A percentile compares a stretch with the other conserved stretches of the same genome.
phyloP scores from a whole-genome alignment of 2,797 vertebrate species.

The Crocidura indochinensis region DNA sequence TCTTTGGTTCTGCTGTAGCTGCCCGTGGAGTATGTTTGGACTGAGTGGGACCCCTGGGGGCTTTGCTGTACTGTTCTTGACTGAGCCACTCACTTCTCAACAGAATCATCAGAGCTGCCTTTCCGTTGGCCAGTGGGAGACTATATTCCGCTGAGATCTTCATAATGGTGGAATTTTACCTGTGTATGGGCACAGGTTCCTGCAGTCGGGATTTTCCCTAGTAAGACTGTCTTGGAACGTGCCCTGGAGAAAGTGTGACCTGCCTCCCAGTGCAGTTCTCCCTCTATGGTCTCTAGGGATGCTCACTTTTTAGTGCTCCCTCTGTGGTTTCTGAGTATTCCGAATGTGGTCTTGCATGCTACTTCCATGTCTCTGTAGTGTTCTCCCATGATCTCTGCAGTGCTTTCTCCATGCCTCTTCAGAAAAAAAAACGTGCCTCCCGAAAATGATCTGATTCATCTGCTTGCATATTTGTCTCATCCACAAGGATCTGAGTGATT shows the following conservation, averaged over 20 bases:
- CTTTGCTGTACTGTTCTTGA: background rate
- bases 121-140: background rate
- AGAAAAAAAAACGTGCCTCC: background rate
- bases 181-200: background rate
- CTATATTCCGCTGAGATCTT: background rate
- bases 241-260: constrained; percentile 58
- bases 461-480: constrained; percentile 17
- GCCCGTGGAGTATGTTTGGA: background rate
- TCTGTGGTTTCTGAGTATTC: too few relatives aligned
- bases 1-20: background rate
- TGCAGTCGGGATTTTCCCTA: constrained; percentile 12
- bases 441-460: constrained; percentile 49
- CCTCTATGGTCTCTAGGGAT: too few relatives aligned
- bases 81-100: constrained; percentile 35
- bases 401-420: constrained; percentile 28
- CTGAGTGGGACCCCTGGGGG: constrained; percentile 9
- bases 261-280: background rate
- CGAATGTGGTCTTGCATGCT: too few relatives aligned
- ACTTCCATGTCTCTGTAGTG: too few relatives aligned
- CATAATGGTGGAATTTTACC: constrained; percentile 14
- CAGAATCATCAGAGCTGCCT: constrained; percentile 21
- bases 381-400: too few relatives aligned
- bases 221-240: constrained; percentile 33
- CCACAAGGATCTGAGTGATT: constrained; percentile 40
- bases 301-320: too few relatives aligned